A percentile compares a stretch with the other conserved stretches of the same genome.
phyloP scores from a whole-genome alignment of 2,888 invertebrate genomes.

The Campaea margaritaria region DNA sequence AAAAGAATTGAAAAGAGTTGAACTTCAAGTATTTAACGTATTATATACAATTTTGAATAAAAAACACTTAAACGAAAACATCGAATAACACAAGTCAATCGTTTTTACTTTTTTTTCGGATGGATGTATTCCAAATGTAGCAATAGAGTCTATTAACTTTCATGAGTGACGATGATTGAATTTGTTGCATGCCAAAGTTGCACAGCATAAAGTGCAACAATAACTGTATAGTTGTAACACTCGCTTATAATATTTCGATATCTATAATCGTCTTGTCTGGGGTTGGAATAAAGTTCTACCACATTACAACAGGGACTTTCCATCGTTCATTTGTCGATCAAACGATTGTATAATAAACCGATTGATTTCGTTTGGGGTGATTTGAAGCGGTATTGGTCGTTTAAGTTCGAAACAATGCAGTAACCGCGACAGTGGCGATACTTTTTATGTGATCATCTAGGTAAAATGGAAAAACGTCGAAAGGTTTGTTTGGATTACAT shows the following conservation, averaged over 20 bases:
- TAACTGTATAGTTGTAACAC: too few species aligned
- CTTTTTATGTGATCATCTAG: conserved; percentile 8
- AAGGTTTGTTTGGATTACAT: too few species aligned
- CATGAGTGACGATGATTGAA: too few species aligned
- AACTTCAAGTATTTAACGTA: conserved; percentile 16
- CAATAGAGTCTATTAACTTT: too few species aligned
- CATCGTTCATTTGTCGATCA: conserved; percentile 3
- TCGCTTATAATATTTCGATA: too few species aligned
- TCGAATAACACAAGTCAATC: too few species aligned
- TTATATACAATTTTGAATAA: neutral
- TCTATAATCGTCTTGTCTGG: too few species aligned
- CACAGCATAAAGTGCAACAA: too few species aligned
- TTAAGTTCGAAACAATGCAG: conserved; percentile 17
- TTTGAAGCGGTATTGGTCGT: conserved; percentile 13
- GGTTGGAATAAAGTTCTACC: too few species aligned
- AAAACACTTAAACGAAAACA: neutral
- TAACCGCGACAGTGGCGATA: conserved; percentile 10
- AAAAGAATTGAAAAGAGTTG: conserved; percentile 30
- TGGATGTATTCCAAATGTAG: too few species aligned
- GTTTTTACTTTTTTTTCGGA: too few species aligned
- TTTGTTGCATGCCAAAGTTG: too few species aligned
- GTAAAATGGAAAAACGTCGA: neutral
- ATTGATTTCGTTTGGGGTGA: conserved; percentile 8
- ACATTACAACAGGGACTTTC: neutral
- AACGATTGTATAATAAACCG: conserved; percentile 12